Percentiles rank a stretch among this genome's conserved stretches.
Evolutionary conservation across 1,140 invertebrate genomes (phyloP).

Genomic region (Cydia pomonella): DNA sequence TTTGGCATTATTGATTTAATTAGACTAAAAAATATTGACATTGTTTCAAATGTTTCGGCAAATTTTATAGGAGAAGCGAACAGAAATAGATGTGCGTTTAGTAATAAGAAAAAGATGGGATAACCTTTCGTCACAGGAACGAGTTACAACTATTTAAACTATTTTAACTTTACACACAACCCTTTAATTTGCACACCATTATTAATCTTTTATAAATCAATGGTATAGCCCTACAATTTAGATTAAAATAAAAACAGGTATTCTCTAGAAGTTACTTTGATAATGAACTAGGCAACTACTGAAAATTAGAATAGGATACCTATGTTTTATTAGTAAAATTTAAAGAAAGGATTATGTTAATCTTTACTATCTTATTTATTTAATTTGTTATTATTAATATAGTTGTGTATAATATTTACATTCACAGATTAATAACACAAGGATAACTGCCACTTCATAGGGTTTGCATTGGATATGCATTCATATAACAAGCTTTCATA

Average conservation of each 20-base stretch:
- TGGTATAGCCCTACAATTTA: conserved; percentile 52
- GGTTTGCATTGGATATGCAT: conserved; percentile 36
- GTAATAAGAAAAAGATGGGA: conserved; percentile 57
- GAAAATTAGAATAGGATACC: conserved; percentile 68
- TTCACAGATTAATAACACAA: conserved; percentile 62
- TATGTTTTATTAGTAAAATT: conserved; percentile 66
- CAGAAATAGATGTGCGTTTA: conserved; percentile 57
- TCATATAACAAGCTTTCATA: conserved; percentile 11
- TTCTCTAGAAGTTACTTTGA: conserved; percentile 52
- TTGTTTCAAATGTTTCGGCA: conserved; percentile 45
- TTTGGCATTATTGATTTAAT: conserved; percentile 72
- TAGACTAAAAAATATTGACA: conserved; percentile 57
- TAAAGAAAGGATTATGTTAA: conserved; percentile 78
- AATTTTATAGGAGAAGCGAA: conserved; percentile 43
- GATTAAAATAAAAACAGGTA: conserved; percentile 47
- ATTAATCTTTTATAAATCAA: conserved; percentile 64
- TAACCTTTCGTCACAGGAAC: conserved; percentile 62
- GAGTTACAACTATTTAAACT: conserved; percentile 73
- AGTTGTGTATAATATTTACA: conserved; percentile 77
- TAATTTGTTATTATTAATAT: conserved; percentile 77
- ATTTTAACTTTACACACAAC: conserved; percentile 80
- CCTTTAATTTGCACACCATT: conserved; percentile 80
- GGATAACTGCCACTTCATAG: conserved; percentile 69
- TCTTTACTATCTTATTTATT: conserved; percentile 75
- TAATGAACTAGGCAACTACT: conserved; percentile 53